phyloP scores from a whole-genome alignment of 2,888 invertebrate species.

The Mamestra brassicae region DNA sequence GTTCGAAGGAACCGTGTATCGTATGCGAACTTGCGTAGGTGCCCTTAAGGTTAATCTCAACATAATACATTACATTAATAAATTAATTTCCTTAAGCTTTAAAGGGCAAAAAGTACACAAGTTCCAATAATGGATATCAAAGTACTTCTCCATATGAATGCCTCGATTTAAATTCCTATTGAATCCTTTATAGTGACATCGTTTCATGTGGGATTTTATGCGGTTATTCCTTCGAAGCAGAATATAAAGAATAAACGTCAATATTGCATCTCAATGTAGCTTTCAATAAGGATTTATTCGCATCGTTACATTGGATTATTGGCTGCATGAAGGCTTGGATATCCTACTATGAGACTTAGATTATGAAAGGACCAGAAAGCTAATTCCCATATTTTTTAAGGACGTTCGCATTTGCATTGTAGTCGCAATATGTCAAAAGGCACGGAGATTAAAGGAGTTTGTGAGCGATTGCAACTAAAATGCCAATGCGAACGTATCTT shows the following conservation, averaged over 20 bases:
- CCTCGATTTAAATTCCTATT: slow-evolving; percentile 43
- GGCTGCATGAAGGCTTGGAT: neutral
- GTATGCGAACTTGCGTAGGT: neutral
- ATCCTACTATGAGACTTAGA: slow-evolving; percentile 27
- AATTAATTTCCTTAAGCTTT: neutral
- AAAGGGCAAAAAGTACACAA: slow-evolving; percentile 14
- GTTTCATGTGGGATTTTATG: slow-evolving; percentile 42
- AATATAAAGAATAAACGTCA: slow-evolving; percentile 48
- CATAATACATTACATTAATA: neutral
- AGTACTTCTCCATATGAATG: slow-evolving; percentile 43
- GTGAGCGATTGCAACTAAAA: too few relatives aligned
- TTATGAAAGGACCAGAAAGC: too few relatives aligned
- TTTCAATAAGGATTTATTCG: slow-evolving; percentile 52
- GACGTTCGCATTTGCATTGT: neutral
- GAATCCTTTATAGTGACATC: slow-evolving; percentile 43
- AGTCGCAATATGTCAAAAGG: neutral
- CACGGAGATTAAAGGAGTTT: too few relatives aligned
- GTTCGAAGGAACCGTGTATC: neutral
- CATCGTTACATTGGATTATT: slow-evolving; percentile 36
- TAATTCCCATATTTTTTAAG: too few relatives aligned
- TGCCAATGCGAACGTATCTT: too few relatives aligned
- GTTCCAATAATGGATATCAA: slow-evolving; percentile 41
- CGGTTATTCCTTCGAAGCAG: slow-evolving; percentile 36
- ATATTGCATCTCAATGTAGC: slow-evolving; percentile 57
- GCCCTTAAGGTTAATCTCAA: neutral